phyloP scores from a whole-genome alignment of 2,797 vertebrate species.

The Falco columbarius region DNA sequence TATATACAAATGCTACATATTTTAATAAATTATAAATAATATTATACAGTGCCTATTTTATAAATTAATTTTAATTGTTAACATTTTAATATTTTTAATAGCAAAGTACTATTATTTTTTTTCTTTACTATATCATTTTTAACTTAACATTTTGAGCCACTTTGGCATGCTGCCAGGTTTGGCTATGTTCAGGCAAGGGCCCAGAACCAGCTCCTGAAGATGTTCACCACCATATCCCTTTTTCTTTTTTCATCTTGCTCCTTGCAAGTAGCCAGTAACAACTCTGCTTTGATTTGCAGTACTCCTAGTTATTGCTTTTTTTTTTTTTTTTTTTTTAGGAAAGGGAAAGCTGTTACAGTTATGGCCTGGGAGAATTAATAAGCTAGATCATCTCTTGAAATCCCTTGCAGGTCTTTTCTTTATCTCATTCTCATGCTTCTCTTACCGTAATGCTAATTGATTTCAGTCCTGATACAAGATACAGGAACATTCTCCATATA shows the following conservation, averaged over 20 bases:
- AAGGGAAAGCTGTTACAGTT: neutral
- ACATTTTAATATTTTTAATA: neutral
- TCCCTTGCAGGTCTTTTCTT: neutral
- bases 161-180: neutral
- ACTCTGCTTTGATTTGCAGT: neutral
- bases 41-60: neutral
- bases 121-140: neutral
- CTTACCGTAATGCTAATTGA: neutral
- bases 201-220: neutral
- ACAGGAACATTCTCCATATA: neutral
- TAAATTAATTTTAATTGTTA: neutral
- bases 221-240: neutral
- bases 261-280: neutral
- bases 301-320: neutral
- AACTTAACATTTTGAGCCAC: neutral
- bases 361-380: neutral
- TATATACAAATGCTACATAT: neutral
- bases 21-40: neutral
- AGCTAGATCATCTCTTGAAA: neutral
- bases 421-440: neutral
- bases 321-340: neutral
- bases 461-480: neutral
- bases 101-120: neutral
- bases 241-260: neutral
- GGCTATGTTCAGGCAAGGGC: accelerated